Percentiles rank a stretch among this genome's conserved stretches.
These are phyloP conservation scores for Nematopogon swammerdamellus DNA, from an alignment of 2,888 invertebrate genomes.

Conservation along the genomic window DNA sequence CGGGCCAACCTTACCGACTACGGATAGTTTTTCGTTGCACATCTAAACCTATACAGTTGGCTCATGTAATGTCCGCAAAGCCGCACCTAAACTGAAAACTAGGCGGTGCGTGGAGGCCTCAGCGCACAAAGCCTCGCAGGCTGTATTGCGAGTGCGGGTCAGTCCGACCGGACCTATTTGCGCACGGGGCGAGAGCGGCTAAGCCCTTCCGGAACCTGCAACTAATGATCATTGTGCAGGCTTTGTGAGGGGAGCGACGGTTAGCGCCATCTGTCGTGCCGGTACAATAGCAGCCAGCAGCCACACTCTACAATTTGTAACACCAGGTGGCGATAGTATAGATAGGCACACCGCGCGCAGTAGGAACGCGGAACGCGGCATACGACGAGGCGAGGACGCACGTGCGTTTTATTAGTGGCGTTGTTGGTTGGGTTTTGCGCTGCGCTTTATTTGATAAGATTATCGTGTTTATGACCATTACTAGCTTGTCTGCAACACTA, in stretches of 20 bases:
- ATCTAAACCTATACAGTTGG: too few relatives aligned
- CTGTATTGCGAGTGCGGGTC: neutral
- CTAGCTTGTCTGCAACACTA: too few relatives aligned
- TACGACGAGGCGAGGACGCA: neutral
- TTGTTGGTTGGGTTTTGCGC: neutral
- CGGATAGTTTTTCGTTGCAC: too few relatives aligned
- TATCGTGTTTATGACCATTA: neutral
- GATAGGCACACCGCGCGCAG: too few relatives aligned
- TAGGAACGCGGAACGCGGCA: neutral
- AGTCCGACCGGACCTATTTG: neutral
- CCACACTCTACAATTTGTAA: neutral
- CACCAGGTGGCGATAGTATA: neutral
- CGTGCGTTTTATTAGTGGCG: neutral
- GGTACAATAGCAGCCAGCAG: neutral
- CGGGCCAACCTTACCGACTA: too few relatives aligned
- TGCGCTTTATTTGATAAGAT: neutral
- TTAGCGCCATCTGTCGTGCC: neutral
- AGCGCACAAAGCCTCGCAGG: neutral
- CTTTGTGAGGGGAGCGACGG: neutral
- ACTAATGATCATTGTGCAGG: constrained; percentile 2
- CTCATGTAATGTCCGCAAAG: too few relatives aligned
- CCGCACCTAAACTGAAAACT: too few relatives aligned
- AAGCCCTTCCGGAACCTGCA: constrained; percentile 1
- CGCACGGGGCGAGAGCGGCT: neutral
- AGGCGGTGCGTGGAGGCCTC: too few relatives aligned